phyloP scores from a whole-genome alignment of 2,113 vertebrate genomes.

The Dasypus novemcinctus region DNA sequence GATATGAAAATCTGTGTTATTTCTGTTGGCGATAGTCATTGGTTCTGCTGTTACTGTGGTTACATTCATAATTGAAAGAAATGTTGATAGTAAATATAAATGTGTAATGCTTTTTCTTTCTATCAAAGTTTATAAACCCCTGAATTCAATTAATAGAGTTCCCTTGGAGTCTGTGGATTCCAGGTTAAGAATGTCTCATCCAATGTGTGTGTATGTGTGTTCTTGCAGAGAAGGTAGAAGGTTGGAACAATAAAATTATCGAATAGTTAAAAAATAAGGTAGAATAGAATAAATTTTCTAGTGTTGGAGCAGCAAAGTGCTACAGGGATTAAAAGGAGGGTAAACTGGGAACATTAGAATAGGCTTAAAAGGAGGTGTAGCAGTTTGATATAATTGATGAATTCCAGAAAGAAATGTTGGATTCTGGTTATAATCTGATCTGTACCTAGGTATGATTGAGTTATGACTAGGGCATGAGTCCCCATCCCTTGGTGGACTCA shows the following conservation, averaged over 20 bases:
- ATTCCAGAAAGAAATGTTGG: no score
- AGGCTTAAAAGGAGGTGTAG: background rate
- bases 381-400: no score
- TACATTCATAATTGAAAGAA: slow-evolving; percentile 6
- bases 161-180: background rate
- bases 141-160: background rate
- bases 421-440: no score
- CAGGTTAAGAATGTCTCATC: background rate
- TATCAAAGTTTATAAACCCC: background rate
- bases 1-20: background rate
- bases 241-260: background rate
- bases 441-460: no score
- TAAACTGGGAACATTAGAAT: background rate
- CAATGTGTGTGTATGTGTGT: background rate
- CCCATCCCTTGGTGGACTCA: no score
- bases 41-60: background rate
- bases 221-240: background rate
- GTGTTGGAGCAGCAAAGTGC: background rate
- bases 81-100: slow-evolving; percentile 19
- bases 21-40: background rate
- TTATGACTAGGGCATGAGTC: no score
- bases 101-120: background rate
- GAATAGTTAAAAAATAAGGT: background rate
- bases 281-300: background rate
- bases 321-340: background rate